Base-by-base conservation (phyloP, 2,113 vertebrate species). In the Silurus glanis region DNA sequence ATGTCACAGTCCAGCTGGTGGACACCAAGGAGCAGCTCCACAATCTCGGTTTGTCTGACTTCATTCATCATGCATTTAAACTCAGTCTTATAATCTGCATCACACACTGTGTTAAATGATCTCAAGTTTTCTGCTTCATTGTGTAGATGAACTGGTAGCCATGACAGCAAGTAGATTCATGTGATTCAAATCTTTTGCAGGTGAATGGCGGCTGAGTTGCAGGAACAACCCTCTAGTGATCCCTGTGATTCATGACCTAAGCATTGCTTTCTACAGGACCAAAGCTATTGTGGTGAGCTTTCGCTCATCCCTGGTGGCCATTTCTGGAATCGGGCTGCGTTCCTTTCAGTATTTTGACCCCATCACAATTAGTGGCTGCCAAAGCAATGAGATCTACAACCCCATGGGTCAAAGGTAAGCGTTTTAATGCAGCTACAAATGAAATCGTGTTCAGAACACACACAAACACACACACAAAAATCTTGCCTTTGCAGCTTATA, bases 301-400 rank as follows among this genome's bases (percentile, higher is more conserved):
- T 92, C 94, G 93, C 86, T 99, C 97, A 53, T 93, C 93, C 85
- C 94, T 96, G 80, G 97, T 99, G 89, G 98, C 98, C 92, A 97
- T 99, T 95, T 99, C 98, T 0, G 98, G 98, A 88, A 96, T 99
- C 88, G 98, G 97, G 92, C 93, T 99, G 90, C 97, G 98, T 89
- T 99, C 98, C 92, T 99, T 99, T 95, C 97, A 98, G 93, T 97
- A 97, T 94, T 99, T 99, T 93, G 98, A 99, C 95, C 98, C 97
- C 83, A 97, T 99, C 95, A 97, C 97, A 87, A 97, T 99, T 94
- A 99, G 97, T 91, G 96, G 97, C 93, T 99, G 98, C 94, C 97
- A 98, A 93, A 97, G 95, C 93, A 97, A 98, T 90, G 97, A 99
- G 96, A 98, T 98, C 93, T 99, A 99, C 94, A 99, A 97, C 93